A percentile compares a stretch with the other conserved stretches of the same genome.
Evolutionary conservation across 2,888 invertebrate genomes (phyloP).

Genomic region (Capitulum mitella): DNA sequence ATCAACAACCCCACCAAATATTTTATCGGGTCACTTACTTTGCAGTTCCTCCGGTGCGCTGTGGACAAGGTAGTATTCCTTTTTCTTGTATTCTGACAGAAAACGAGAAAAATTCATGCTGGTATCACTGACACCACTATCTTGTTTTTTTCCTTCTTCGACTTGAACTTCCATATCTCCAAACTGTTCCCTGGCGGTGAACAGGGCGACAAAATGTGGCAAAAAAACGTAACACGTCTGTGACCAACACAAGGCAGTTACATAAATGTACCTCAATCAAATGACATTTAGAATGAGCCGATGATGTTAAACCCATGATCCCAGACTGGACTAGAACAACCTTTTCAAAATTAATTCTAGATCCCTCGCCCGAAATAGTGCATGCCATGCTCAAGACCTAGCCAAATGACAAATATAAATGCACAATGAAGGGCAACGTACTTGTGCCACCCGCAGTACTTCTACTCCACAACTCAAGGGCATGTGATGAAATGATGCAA

Average conservation of each 20-base stretch:
- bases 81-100: neutral
- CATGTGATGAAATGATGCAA: neutral
- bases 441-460: too few species aligned
- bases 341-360: too few species aligned
- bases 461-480: too few species aligned
- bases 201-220: neutral
- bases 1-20: too few species aligned
- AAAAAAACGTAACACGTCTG: neutral
- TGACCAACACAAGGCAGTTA: neutral
- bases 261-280: neutral
- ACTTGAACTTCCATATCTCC: neutral
- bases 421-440: too few species aligned
- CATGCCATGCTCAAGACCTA: too few species aligned
- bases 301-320: too few species aligned
- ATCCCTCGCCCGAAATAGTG: too few species aligned
- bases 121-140: neutral
- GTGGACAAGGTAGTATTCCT: neutral
- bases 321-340: too few species aligned
- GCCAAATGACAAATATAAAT: too few species aligned
- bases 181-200: neutral
- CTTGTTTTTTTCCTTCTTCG: neutral
- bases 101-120: neutral
- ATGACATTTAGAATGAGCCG: too few species aligned
- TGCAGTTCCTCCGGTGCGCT: neutral
- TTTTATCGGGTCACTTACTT: neutral